Evolutionary conservation across 2,113 vertebrate genomes (phyloP).

Genomic region (Trochalopteron elliotii): DNA sequence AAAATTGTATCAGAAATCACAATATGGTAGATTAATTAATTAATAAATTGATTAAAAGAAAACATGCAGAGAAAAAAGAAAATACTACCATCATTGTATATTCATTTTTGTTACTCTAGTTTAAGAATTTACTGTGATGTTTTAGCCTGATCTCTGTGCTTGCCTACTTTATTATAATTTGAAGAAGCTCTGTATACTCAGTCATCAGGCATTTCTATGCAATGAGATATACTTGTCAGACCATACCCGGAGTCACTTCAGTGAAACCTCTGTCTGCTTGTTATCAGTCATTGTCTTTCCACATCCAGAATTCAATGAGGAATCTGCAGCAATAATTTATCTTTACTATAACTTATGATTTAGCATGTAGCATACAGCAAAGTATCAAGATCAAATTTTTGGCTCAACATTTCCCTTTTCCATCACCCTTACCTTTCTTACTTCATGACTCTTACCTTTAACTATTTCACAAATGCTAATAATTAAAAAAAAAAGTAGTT

Average conservation of each 20-base stretch:
- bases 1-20: not conserved
- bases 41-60: not conserved
- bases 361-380: not conserved
- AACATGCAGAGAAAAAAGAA: not conserved
- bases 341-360: not conserved
- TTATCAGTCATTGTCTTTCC: not conserved
- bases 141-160: not conserved
- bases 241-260: not conserved
- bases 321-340: not conserved
- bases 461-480: not conserved
- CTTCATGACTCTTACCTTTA: not conserved
- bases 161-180: fast-evolving
- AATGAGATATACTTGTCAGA: not conserved
- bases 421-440: not conserved
- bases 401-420: not conserved
- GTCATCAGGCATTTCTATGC: not conserved
- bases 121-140: not conserved
- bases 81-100: not conserved
- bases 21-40: not conserved
- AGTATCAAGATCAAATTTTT: not conserved
- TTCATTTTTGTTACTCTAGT: not conserved
- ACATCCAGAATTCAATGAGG: not conserved
- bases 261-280: not conserved
- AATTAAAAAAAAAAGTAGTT: not conserved
- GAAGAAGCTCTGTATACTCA: not conserved